Evolutionary conservation across 1,140 invertebrate genomes (phyloP).

Genomic region (Drosophila kepulauana): DNA sequence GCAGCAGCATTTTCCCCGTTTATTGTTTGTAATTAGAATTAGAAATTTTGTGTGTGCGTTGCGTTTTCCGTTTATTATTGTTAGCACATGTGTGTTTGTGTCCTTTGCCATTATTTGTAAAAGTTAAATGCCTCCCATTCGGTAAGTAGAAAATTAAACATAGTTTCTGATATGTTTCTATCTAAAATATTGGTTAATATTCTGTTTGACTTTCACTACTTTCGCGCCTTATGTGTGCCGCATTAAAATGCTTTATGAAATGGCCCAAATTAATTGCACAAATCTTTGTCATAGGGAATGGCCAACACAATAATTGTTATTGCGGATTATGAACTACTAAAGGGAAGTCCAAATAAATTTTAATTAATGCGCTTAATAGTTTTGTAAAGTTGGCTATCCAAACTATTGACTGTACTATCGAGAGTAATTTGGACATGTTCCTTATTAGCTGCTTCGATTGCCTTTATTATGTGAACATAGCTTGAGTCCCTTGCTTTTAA

Average conservation of each 20-base stretch:
- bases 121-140: slow-evolving; percentile 40
- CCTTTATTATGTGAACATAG: too few species aligned
- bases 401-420: not conserved
- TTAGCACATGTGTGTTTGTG: slow-evolving; percentile 59
- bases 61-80: slow-evolving; percentile 49
- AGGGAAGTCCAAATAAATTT: not conserved
- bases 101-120: slow-evolving; percentile 31
- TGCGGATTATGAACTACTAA: not conserved
- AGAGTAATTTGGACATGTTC: too few species aligned
- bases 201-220: slow-evolving; percentile 55
- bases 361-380: not conserved
- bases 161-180: slow-evolving; percentile 35
- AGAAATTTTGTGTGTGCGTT: slow-evolving; percentile 74
- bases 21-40: slow-evolving; percentile 79
- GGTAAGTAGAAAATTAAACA: slow-evolving; percentile 73
- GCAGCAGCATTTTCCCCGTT: slow-evolving; percentile 56
- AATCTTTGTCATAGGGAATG: not conserved
- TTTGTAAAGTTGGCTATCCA: not conserved
- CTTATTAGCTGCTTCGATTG: too few species aligned
- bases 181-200: slow-evolving; percentile 66
- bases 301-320: not conserved
- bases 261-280: slow-evolving; percentile 49
- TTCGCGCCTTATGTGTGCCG: slow-evolving; percentile 62
- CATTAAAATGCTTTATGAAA: slow-evolving; percentile 62
- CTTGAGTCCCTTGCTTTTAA: too few species aligned